A percentile compares a stretch with the other conserved stretches of the same genome.
Evolutionary conservation across 2,113 vertebrate species (phyloP).

Genomic region (Theristicus caerulescens): DNA sequence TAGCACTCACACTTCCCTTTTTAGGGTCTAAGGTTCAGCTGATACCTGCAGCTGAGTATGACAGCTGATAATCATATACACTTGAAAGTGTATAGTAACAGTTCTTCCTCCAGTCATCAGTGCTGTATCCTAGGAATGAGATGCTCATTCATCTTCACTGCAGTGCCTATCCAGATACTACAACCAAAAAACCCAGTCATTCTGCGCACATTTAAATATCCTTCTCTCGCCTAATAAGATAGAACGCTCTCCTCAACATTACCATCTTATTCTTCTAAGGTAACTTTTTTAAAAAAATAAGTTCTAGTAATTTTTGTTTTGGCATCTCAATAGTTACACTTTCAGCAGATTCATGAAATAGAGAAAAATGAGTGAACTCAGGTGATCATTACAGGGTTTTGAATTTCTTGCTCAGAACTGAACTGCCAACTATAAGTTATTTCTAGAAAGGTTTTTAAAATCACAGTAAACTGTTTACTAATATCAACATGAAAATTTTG

Average conservation of each 20-base stretch:
- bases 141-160: background rate
- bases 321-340: background rate
- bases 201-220: background rate
- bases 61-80: background rate
- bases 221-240: background rate
- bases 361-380: background rate
- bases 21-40: background rate
- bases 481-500: background rate
- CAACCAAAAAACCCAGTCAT: background rate
- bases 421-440: background rate
- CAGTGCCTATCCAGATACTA: background rate
- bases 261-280: background rate
- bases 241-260: background rate
- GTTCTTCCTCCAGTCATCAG: background rate
- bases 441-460: constrained; percentile 1
- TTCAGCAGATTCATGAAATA: background rate
- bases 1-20: background rate
- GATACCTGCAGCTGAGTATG: background rate
- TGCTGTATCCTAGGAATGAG: background rate
- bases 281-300: background rate
- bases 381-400: background rate
- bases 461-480: background rate
- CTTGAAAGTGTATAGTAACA: background rate
- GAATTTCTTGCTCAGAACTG: background rate
- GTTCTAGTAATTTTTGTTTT: background rate